Evolutionary conservation across 2,113 vertebrate genomes (phyloP).

Genomic region (Melozone crissalis): DNA sequence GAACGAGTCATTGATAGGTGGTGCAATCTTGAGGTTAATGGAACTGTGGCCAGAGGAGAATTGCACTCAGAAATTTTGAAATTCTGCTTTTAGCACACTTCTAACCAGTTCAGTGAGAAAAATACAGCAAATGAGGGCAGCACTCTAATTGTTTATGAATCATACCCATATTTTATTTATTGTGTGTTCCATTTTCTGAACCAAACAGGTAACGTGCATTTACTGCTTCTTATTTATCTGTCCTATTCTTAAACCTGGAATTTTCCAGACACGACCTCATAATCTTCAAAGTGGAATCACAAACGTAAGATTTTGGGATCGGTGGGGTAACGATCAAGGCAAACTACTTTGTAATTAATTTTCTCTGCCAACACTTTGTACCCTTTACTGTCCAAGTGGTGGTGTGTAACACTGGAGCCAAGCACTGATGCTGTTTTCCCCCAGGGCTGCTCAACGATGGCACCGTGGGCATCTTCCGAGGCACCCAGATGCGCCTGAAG

Average conservation of each 20-base stretch:
- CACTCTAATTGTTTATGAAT: neutral
- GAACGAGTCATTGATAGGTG: neutral
- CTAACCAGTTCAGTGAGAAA: neutral
- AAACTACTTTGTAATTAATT: neutral
- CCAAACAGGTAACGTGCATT: neutral
- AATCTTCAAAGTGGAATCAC: neutral
- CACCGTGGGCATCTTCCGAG: conserved; percentile 93
- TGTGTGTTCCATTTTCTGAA: neutral
- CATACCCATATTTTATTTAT: neutral
- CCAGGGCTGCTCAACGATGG: conserved; percentile 94
- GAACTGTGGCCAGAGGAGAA: neutral
- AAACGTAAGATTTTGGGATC: neutral
- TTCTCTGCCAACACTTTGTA: neutral
- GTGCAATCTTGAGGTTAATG: neutral
- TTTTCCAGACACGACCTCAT: neutral
- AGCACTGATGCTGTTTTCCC: conserved; percentile 24
- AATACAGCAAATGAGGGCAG: neutral
- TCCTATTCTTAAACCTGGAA: neutral
- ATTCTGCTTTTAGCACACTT: neutral
- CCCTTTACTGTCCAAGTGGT: neutral
- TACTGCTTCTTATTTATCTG: neutral
- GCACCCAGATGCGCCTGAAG: conserved; percentile 89
- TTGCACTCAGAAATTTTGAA: neutral
- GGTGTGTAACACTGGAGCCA: neutral
- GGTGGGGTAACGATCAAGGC: neutral